Evolutionary conservation across 2,113 vertebrate species (phyloP), one percentile per base, ranked within the genome.

Genomic region (Poecile atricapillus): DNA sequence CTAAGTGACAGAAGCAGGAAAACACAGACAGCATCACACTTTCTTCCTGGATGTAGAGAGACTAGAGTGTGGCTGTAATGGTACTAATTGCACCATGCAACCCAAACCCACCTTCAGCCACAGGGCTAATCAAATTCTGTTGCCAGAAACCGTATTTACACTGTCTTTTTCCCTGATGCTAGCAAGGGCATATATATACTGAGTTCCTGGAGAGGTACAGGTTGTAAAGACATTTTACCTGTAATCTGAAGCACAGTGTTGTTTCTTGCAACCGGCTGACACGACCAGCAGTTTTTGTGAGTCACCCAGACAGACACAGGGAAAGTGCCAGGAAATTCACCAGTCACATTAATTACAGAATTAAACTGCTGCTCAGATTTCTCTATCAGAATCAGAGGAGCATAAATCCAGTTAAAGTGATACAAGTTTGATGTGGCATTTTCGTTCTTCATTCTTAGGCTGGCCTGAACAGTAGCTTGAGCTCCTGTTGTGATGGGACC

Each of bases 301-400:
- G 97, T 98, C 84, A 98, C 97, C 98, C 97, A 98, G 69, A 98
- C 97, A 6, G 97, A 97, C 13, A 98, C 23, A 0, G 95, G 91
- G 85, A 97, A 98, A 43, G 92, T 65, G 55, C 98, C 98, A 3
- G 98, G 96, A 70, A 71, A 70, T 13, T 64, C 85, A 56, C 97
- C 58, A 0, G 88, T 94, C 33, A 97, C 80, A 0, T 44, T 94
- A 78, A 98, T 97, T 30, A 84, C 0, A 0, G 98, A 98, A 41
- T 44, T 85, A 20, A 96, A 67, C 7, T 0, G 33, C 56, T 91
- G 89, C 22, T 98, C 97, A 0, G 21, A 96, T 83, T 97, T 97
- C 87, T 96, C 70, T 4, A 79, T 91, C 92, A 98, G 96, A 53
- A 97, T 91, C 65, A 98, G 94, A 4, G 98, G 98, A 21, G 94